These are phyloP conservation scores for Mercenaria mercenaria DNA, from an alignment of 1,140 invertebrate species.

Conservation along the genomic window DNA sequence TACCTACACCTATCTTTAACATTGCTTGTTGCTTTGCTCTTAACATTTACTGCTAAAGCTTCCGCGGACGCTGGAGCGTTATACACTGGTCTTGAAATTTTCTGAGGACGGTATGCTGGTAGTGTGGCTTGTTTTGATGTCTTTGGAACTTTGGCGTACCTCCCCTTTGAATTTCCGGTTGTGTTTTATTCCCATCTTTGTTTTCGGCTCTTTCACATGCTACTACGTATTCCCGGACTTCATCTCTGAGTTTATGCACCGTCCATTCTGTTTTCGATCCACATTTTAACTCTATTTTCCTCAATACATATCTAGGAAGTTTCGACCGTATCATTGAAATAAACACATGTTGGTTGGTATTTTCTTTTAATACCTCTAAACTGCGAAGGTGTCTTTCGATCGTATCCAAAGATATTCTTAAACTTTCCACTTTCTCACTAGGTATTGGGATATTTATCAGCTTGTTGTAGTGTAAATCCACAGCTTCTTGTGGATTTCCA, in stretches of 20 bases:
- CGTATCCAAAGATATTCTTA: neutral
- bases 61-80: too few species aligned
- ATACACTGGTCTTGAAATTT: too few species aligned
- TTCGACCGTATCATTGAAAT: neutral
- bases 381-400: neutral
- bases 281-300: neutral
- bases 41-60: too few species aligned
- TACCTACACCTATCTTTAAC: too few species aligned
- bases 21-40: too few species aligned
- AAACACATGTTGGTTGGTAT: neutral
- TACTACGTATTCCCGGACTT: neutral
- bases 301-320: neutral
- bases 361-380: neutral
- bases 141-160: neutral
- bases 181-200: neutral
- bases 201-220: neutral
- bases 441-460: neutral
- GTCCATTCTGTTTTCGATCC: neutral
- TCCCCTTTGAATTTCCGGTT: neutral
- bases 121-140: neutral
- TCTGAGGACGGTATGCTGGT: too few species aligned
- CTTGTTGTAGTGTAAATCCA: conserved; percentile 16
- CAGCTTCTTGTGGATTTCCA: neutral
- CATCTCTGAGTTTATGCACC: neutral
- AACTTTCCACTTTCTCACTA: neutral